Evolutionary conservation across 2,888 invertebrate species (phyloP).

Genomic region (Apeira syringaria): DNA sequence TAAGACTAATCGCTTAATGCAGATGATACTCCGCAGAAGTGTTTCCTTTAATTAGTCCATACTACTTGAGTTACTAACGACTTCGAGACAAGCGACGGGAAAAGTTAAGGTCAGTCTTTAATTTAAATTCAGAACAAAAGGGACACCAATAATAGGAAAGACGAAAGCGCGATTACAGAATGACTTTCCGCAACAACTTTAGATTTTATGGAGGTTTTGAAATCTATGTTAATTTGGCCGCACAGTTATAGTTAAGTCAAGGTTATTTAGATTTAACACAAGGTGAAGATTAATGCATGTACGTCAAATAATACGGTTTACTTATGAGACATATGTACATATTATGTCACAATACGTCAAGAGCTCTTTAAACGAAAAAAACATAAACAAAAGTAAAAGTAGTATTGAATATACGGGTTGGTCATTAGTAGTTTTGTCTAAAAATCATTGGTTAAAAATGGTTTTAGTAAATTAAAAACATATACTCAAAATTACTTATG

Average conservation of each 20-base stretch:
- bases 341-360: too few relatives aligned
- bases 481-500: too few relatives aligned
- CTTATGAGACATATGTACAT: too few relatives aligned
- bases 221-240: constrained; percentile 1
- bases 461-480: too few relatives aligned
- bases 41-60: constrained; percentile 44
- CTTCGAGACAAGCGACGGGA: constrained; percentile 40
- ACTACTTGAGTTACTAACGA: constrained; percentile 53
- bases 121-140: constrained; percentile 71
- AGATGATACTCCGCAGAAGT: constrained; percentile 33
- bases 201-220: constrained; percentile 44
- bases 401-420: too few relatives aligned
- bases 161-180: constrained; percentile 63
- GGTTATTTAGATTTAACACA: too few relatives aligned
- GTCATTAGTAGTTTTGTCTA: too few relatives aligned
- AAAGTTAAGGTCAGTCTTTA: constrained; percentile 72
- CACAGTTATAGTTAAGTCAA: not conserved
- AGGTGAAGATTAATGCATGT: too few relatives aligned
- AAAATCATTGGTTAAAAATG: too few relatives aligned
- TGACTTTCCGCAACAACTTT: constrained; percentile 46
- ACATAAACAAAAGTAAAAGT: too few relatives aligned
- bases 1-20: constrained; percentile 9
- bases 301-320: too few relatives aligned
- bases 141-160: constrained; percentile 66
- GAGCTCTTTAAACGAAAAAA: too few relatives aligned